Base-by-base conservation (phyloP, 2,888 invertebrate genomes). In the Campaea margaritaria region DNA sequence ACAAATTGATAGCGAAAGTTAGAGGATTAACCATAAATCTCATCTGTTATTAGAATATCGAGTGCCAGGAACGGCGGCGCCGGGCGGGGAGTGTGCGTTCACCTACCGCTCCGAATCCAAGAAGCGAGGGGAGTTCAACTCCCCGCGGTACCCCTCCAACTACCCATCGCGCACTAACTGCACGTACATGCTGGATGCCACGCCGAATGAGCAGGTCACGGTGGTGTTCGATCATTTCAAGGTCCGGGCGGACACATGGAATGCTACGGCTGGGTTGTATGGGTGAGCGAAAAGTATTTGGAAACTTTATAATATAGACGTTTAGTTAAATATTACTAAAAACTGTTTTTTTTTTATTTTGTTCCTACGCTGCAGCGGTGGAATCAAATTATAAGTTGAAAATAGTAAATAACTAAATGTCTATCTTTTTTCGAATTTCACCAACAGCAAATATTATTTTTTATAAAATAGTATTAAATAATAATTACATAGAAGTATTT, bases 141-240 rank as follows among this genome's bases (percentile, higher is more conserved):
- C 98, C 53, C 99, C 99, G 16, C 95, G 98, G 64, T 98, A 98
- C 94, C 99, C 99, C 79, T 97, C 98, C 81, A 97, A 98, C 93
- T 99, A 99, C 93, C 99, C 99, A 68, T 97, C 98, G 79, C 96
- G 96, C 86, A 98, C 97, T 70, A 97, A 97, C 93, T 99, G 99
- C 93, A 97, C 97, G 64, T 99, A 97, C 93, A 94, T 96, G 79
- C 97, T 99, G 89, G 93, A 96, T 76, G 97, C 97, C 54, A 96
- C 96, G 70, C 95, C 96, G 67, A 96, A 96, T 84, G 97, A 98
- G 83, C 97, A 98, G 91, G 97, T 97, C 78, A 96, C 96, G 62
- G 94, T 98, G 69, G 96, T 97, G 63, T 98, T 98, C 80, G 97
- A 98, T 89, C 96, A 97, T 86, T 98, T 98, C 84, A 97, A 97